Evolutionary conservation across 2,888 invertebrate species (phyloP), one percentile per base, ranked within the genome.

Genomic region (Agrochola lota): DNA sequence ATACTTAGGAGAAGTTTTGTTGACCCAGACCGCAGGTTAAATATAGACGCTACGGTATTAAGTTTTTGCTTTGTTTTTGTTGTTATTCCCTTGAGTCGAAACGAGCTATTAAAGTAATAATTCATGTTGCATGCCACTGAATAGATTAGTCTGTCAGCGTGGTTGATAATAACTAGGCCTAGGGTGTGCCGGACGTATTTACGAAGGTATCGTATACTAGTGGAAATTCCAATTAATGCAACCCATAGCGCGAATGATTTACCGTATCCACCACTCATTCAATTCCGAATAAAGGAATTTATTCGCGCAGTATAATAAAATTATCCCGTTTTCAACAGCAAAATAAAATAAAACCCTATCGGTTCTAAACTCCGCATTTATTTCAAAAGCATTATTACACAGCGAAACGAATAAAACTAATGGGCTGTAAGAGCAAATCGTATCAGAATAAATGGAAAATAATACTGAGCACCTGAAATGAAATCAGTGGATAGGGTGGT

Each of bases 401-500:
- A 74, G 57, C 30, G 64, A 78, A 80, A 73, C 71, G 72, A 67
- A 73, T 73, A 57, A 80, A 87, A 40, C 71, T 71, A 87, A 84
- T 81, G 77, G 74, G 9, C 72, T 77, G 82, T 79, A 73, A 78
- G 83, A 88, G 72, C 67, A 83, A 84, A 88, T 80, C 75, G 76
- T 63, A 79, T 69, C 78, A 75, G 74, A 79, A 83, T 85, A 79
- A 82, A 83, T 77, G 78, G 72, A 80, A 84, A 79, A 83, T 84
- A 82, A 82, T 80, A 85, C 72, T 67, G 76, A 77, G 71, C 70
- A 71, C 69, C 62, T 69, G 70, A 62, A 72, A 83, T 83, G 71
- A 85, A 84, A 84, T 84, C 87, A 84, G 76, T 81, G 83, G 83
- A 87, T 88, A 69, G 85, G 78, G 73, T 40, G 35, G n/a, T 40